Percentiles rank a stretch among this genome's conserved stretches.
These are phyloP conservation scores for Nymphalis c-album DNA, from an alignment of 2,888 invertebrate species.

Conservation along the genomic window DNA sequence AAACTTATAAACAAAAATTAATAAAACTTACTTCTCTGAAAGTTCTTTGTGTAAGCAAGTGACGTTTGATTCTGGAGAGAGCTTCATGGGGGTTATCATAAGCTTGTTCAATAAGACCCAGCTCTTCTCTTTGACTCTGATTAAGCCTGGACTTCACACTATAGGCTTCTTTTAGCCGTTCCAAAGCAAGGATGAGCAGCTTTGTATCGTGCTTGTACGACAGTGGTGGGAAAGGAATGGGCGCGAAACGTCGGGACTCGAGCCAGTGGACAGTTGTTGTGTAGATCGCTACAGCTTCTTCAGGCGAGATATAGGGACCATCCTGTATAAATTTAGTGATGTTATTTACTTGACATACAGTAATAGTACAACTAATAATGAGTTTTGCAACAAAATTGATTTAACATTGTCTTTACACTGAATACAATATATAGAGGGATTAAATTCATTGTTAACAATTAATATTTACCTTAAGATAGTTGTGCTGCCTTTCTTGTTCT, in stretches of 20 bases:
- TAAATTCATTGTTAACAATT: neutral
- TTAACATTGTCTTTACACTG: too few species aligned
- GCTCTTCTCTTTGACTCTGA: slow-evolving; percentile 98
- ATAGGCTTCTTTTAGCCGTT: slow-evolving; percentile 98
- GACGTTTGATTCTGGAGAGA: slow-evolving; percentile 98
- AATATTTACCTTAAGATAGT: slow-evolving; percentile 92
- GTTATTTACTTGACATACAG: neutral
- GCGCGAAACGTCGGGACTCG: slow-evolving; percentile 98
- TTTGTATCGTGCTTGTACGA: slow-evolving; percentile 99
- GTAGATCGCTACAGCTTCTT: slow-evolving; percentile 99
- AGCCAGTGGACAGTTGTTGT: slow-evolving; percentile 99
- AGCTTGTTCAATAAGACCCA: slow-evolving; percentile 99
- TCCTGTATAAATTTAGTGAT: slow-evolving; percentile 79
- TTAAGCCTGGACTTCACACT: slow-evolving; percentile 98
- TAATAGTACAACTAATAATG: neutral
- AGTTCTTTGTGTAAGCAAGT: slow-evolving; percentile 97
- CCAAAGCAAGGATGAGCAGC: slow-evolving; percentile 96
- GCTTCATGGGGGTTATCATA: slow-evolving; percentile 99
- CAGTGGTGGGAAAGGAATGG: slow-evolving; percentile 99
- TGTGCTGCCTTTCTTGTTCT: slow-evolving; percentile 99
- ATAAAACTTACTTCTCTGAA: slow-evolving; percentile 92
- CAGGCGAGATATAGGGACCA: slow-evolving; percentile 99
- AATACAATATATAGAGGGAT: too few species aligned
- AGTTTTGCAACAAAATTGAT: too few species aligned
- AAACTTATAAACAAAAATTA: neutral